Conservation (phyloP, 2,113 vertebrate species). For the Paedocypris sp. region DNA sequence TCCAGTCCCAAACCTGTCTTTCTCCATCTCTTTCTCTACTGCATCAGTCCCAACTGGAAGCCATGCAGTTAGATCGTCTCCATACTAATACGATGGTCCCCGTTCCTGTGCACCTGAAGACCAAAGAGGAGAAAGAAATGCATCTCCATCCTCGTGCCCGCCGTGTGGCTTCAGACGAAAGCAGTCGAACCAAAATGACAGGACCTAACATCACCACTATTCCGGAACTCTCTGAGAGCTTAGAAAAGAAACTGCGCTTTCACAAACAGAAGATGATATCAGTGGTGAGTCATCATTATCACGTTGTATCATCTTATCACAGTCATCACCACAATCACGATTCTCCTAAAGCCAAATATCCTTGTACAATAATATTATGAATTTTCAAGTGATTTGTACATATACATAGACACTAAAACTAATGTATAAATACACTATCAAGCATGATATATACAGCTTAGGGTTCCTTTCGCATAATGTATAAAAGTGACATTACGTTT, state of each 20-base stretch:
- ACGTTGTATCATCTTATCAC: too few species aligned
- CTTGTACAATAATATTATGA: too few species aligned
- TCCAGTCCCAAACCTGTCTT: background rate
- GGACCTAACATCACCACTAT: conserved; percentile 58
- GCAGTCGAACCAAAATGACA: conserved; percentile 43
- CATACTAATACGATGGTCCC: conserved; percentile 51
- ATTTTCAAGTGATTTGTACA: too few species aligned
- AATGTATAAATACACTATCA: too few species aligned
- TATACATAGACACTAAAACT: too few species aligned
- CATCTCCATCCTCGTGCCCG: conserved; percentile 50
- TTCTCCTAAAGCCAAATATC: too few species aligned
- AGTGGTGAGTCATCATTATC: conserved; percentile 64
- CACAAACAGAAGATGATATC: conserved; percentile 56
- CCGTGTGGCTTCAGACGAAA: conserved; percentile 57
- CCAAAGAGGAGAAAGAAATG: conserved; percentile 59
- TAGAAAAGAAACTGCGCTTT: conserved; percentile 65
- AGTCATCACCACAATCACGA: too few species aligned
- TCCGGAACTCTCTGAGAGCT: conserved; percentile 70
- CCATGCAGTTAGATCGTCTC: conserved; percentile 58
- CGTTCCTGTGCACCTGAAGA: conserved; percentile 53
- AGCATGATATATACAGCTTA: too few species aligned
- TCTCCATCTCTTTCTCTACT: background rate
- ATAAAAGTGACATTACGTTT: too few species aligned
- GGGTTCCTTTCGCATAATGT: too few species aligned
- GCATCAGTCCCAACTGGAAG: conserved; percentile 63